A percentile compares a stretch with the other conserved stretches of the same genome.
These are phyloP conservation scores for Bolborhynchus lineola DNA, from an alignment of 2,113 vertebrate genomes.

Conservation along the genomic window DNA sequence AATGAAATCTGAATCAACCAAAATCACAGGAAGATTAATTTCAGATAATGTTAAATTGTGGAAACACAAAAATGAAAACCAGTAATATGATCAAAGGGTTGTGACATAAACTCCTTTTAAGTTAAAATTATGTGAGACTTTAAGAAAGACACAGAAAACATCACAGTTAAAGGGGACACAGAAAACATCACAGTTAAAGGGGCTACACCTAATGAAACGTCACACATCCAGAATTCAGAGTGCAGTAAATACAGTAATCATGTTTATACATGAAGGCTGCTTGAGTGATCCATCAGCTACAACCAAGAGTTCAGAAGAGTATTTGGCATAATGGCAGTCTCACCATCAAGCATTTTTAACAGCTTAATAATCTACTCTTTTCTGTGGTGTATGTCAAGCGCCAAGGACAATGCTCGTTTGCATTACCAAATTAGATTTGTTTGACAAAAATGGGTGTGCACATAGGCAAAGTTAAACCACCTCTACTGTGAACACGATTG, in stretches of 20 bases:
- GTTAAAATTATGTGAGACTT: not conserved
- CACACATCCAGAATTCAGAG: not conserved
- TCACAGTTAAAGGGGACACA: not conserved
- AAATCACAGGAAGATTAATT: not conserved
- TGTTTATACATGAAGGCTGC: not conserved
- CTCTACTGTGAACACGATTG: not conserved
- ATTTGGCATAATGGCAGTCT: not conserved
- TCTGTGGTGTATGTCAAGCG: not conserved
- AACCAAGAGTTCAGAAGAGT: not conserved
- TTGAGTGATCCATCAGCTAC: not conserved
- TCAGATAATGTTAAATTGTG: not conserved
- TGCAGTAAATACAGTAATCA: not conserved
- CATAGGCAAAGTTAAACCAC: not conserved
- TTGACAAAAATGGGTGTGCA: not conserved
- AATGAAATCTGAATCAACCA: not conserved
- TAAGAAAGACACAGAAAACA: not conserved
- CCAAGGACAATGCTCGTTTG: not conserved
- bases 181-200: not conserved
- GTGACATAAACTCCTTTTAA: not conserved
- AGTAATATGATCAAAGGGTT: not conserved
- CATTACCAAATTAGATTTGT: not conserved
- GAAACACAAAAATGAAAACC: not conserved
- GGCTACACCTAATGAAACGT: not conserved
- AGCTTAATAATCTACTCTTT: not conserved
- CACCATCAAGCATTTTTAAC: not conserved